Percentiles rank a stretch among this genome's conserved stretches.
Evolutionary conservation across 2,113 vertebrate species (phyloP).

Genomic region (Catharus minimus): DNA sequence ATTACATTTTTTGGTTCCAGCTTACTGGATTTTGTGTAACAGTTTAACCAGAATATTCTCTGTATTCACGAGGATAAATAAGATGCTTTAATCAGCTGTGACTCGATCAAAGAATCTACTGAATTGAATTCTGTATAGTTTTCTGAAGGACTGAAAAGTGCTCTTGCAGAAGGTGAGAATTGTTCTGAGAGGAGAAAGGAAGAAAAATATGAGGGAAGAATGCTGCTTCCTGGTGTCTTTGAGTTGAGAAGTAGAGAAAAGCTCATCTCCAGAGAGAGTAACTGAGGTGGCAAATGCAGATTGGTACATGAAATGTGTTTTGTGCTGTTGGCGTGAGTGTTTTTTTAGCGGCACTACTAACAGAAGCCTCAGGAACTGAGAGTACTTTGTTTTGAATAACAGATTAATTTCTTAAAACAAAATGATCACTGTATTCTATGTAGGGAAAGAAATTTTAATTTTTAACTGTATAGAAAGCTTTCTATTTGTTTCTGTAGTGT

Average conservation of each 20-base stretch:
- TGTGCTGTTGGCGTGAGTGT: rapidly evolving
- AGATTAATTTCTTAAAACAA: background rate
- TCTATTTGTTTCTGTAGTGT: constrained; percentile 5
- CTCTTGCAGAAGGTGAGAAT: background rate
- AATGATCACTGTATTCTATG: background rate
- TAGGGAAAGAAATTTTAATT: background rate
- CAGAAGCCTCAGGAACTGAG: background rate
- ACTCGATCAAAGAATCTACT: background rate
- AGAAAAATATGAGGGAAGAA: background rate
- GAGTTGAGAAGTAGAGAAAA: background rate
- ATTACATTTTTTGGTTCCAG: background rate
- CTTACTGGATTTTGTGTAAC: background rate
- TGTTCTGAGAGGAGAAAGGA: background rate
- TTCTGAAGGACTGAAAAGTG: background rate
- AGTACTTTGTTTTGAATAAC: background rate
- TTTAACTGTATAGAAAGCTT: background rate
- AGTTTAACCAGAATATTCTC: background rate
- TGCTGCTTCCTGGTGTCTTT: background rate
- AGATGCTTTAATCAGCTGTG: background rate
- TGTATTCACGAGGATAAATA: background rate
- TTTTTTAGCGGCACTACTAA: background rate
- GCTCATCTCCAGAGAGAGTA: background rate
- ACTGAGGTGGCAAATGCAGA: background rate
- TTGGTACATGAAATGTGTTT: background rate
- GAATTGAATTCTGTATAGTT: background rate